A percentile compares a stretch with the other conserved stretches of the same genome.
Evolutionary conservation across 2,888 invertebrate genomes (phyloP).

Genomic region (Chrysina gloriosa): DNA sequence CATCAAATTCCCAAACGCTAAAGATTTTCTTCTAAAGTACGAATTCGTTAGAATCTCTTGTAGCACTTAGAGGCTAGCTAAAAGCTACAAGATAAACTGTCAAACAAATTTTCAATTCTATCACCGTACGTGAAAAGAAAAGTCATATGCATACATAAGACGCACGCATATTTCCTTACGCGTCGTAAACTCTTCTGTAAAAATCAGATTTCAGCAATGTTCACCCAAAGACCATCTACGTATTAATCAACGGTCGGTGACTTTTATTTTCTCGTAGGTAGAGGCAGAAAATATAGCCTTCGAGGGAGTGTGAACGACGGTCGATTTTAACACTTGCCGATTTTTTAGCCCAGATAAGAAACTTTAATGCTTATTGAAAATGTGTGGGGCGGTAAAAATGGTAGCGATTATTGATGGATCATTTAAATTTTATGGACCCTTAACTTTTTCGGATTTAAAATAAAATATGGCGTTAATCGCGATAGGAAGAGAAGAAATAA

Average conservation of each 20-base stretch:
- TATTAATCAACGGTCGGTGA: slow-evolving; percentile 52
- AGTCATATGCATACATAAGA: background rate
- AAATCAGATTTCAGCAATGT: slow-evolving; percentile 42
- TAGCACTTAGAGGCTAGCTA: too few relatives aligned
- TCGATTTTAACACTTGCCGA: slow-evolving; percentile 30
- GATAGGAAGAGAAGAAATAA: slow-evolving; percentile 26
- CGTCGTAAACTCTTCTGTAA: slow-evolving; percentile 44
- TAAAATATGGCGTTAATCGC: slow-evolving; percentile 33
- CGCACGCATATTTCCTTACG: slow-evolving; percentile 1
- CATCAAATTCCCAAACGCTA: too few relatives aligned
- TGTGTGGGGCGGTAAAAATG: slow-evolving; percentile 32
- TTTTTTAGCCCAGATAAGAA: slow-evolving; percentile 34
- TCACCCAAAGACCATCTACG: slow-evolving; percentile 42
- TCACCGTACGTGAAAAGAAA: background rate
- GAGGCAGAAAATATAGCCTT: slow-evolving; percentile 25
- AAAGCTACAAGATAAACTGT: too few relatives aligned
- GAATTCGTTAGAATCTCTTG: too few relatives aligned
- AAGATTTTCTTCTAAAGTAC: too few relatives aligned
- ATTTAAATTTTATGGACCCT: slow-evolving; percentile 33
- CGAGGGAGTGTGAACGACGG: slow-evolving; percentile 30
- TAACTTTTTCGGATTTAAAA: slow-evolving; percentile 33
- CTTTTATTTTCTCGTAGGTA: slow-evolving; percentile 47
- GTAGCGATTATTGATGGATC: slow-evolving; percentile 35
- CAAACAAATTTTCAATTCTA: too few relatives aligned
- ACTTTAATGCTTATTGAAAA: slow-evolving; percentile 35